Evolutionary conservation across 2,797 vertebrate genomes (phyloP).

Genomic region (Morus bassanus): DNA sequence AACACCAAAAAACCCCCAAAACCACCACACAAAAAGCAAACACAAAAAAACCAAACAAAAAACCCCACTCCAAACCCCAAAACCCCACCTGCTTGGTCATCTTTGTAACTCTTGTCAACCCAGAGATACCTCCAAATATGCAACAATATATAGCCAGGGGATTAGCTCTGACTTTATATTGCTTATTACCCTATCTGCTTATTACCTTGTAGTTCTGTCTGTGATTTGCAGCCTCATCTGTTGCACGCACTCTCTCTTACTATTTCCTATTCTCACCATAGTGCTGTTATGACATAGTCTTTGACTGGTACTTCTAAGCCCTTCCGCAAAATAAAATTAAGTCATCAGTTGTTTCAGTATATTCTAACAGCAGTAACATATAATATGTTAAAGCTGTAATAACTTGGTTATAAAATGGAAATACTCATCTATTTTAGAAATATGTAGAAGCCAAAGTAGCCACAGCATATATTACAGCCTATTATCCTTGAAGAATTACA

Average conservation of each 20-base stretch:
- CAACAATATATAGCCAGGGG: background rate
- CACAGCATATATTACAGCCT: background rate
- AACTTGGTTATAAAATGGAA: background rate
- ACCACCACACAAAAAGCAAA: no score
- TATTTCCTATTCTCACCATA: background rate
- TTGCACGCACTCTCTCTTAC: background rate
- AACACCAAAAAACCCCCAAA: no score
- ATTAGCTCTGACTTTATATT: background rate
- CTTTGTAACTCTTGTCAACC: background rate
- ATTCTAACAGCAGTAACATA: background rate
- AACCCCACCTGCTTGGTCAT: background rate
- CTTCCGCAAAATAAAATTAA: background rate
- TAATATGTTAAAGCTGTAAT: background rate
- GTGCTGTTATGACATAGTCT: background rate
- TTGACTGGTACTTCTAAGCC: background rate
- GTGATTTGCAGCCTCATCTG: background rate
- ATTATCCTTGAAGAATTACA: conserved; percentile 14
- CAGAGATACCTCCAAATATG: background rate
- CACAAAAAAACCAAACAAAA: background rate
- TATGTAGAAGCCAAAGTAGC: background rate
- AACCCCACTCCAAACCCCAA: background rate
- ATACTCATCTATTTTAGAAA: background rate
- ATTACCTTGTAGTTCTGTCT: background rate
- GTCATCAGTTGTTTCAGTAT: background rate
- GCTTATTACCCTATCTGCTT: background rate